Evolutionary conservation across 2,797 vertebrate species (phyloP), one percentile per base, ranked within the genome.

Genomic region (Mormyrus hasselquistii): DNA sequence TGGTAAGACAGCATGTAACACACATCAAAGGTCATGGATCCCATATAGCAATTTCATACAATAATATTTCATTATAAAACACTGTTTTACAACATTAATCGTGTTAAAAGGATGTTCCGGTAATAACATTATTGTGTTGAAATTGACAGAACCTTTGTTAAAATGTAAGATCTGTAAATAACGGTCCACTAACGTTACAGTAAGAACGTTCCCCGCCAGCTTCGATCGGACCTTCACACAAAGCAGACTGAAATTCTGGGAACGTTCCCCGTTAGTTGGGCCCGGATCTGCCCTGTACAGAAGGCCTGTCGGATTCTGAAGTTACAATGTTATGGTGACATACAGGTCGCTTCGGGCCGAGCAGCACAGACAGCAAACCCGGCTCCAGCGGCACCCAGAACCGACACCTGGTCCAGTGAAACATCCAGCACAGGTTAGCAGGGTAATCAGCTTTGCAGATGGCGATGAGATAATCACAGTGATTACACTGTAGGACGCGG

Each of bases 341-440:
- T 41, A 22, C 86, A 4, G 96, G 97, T 79, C 34, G 95, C 94
- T 2, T 96, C 96, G 94, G 92, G 50, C 96, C 96, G 50, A 95
- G 95, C 86, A 95, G 93, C 7, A 95, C 92, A 88, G 93, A 96
- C 14, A 97, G 93, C 86, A 97, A 93, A 7, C 96, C 92, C 89
- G 97, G 94, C 92, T 97, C 97, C 92, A 97, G 92, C 91, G 97
- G 91, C 3, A 94, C 90, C 47, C 5, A 96, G 97, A 38, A 97
- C 95, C 91, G 97, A 91, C 90, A 97, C 97, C 93, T 97, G 96
- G 90, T 97, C 97, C 82, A 93, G 96, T 92, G 89, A 95, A 91
- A 97, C 94, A 93, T 95, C 96, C 94, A 96, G 97, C 89, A 97
- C 96, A 92, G 97, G 92, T 69, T 50, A 41, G 50, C 85, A 25